Evolutionary conservation across 2,113 vertebrate species (phyloP).

Genomic region (Oxygymnocypris stewartii): DNA sequence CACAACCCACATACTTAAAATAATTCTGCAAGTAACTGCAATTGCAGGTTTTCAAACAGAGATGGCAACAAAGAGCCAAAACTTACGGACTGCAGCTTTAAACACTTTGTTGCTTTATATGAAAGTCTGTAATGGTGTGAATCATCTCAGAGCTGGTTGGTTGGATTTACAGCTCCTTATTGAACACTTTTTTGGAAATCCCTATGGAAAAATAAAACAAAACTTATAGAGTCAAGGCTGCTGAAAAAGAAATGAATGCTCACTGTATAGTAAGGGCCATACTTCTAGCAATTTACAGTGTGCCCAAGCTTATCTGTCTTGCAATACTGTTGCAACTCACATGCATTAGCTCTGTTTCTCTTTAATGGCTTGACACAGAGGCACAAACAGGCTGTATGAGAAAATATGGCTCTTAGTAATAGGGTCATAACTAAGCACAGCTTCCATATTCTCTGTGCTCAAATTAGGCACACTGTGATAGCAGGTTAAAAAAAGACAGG

Average conservation of each 20-base stretch:
- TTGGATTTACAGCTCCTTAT: neutral
- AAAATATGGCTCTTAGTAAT: slow-evolving; percentile 48
- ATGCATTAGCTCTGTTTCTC: slow-evolving; percentile 43
- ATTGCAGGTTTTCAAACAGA: no score
- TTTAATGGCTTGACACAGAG: slow-evolving; percentile 48
- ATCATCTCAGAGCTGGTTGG: neutral
- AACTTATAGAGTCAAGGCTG: neutral
- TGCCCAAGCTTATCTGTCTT: slow-evolving; percentile 33
- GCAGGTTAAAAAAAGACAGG: slow-evolving; percentile 16
- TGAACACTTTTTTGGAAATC: neutral
- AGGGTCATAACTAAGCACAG: slow-evolving; percentile 33
- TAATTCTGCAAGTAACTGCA: no score
- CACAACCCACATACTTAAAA: no score
- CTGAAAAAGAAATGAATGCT: neutral
- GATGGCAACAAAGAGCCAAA: no score
- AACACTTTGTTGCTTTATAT: neutral
- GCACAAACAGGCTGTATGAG: slow-evolving; percentile 35
- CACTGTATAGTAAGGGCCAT: neutral
- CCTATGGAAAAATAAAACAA: neutral
- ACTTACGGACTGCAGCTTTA: no score
- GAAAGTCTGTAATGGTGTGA: neutral
- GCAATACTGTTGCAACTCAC: slow-evolving; percentile 23
- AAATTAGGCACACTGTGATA: slow-evolving; percentile 45
- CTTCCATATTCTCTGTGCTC: slow-evolving; percentile 12
- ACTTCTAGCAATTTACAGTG: slow-evolving; percentile 6